phyloP scores from a whole-genome alignment of 2,113 vertebrate genomes.

The Dasyornis broadbenti region DNA sequence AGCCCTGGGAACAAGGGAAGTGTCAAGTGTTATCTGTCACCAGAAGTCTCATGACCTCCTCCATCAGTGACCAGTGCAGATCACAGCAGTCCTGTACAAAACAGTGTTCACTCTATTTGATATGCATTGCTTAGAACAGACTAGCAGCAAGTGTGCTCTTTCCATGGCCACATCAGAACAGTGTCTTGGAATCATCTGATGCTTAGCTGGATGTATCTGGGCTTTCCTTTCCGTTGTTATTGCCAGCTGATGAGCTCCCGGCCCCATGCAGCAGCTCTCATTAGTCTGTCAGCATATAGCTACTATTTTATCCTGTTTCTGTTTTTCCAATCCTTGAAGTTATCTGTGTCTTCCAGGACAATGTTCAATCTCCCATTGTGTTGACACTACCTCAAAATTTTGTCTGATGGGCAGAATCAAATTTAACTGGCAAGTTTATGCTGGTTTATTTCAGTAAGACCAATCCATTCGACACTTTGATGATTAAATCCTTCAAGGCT shows the following conservation, averaged over 20 bases:
- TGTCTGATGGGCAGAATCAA: not conserved
- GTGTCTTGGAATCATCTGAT: not conserved
- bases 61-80: not conserved
- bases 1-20: not conserved
- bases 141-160: not conserved
- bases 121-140: not conserved
- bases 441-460: not conserved
- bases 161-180: not conserved
- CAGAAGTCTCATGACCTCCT: not conserved
- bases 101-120: fast-evolving
- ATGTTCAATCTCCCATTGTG: not conserved
- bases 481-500: not conserved
- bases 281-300: not conserved
- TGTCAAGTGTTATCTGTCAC: not conserved
- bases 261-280: not conserved
- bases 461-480: not conserved
- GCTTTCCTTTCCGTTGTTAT: not conserved
- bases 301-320: not conserved
- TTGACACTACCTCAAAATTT: not conserved
- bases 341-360: not conserved
- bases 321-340: not conserved
- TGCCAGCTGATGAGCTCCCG: not conserved
- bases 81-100: not conserved
- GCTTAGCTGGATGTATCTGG: not conserved
- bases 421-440: not conserved